Percentiles rank a stretch among this genome's conserved stretches.
phyloP scores from a whole-genome alignment of 2,113 vertebrate genomes.

The Perognathus longimembris region DNA sequence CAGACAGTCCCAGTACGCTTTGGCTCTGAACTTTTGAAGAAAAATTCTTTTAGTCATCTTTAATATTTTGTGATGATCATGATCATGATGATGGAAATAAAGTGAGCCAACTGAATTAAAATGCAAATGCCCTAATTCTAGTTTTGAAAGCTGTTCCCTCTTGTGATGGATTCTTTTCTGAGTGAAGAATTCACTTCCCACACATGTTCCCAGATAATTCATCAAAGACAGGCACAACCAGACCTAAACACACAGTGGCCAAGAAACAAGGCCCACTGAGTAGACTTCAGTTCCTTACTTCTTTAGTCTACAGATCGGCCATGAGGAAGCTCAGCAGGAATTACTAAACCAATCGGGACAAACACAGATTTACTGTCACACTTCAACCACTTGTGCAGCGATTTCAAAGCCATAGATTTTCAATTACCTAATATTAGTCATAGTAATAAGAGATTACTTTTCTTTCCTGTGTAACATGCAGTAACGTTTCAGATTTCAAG shows the following conservation, averaged over 20 bases:
- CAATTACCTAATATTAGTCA: conserved; percentile 71
- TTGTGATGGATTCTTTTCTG: conserved; percentile 35
- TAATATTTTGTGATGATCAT: conserved; percentile 46
- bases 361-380: neutral
- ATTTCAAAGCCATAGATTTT: conserved; percentile 62
- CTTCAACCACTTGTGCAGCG: neutral
- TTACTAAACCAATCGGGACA: conserved; percentile 8
- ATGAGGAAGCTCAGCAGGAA: neutral
- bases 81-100: neutral
- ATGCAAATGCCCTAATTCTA: neutral
- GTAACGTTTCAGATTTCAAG: conserved; percentile 31
- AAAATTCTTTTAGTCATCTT: conserved; percentile 2
- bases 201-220: conserved; percentile 31
- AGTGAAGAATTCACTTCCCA: conserved; percentile 32
- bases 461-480: conserved; percentile 14
- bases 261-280: neutral
- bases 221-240: neutral
- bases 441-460: conserved; percentile 32
- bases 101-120: conserved; percentile 33
- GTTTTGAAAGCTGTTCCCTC: conserved; percentile 18
- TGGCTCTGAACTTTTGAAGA: conserved; percentile 36
- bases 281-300: neutral
- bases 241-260: neutral
- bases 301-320: neutral
- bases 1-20: neutral